Evolutionary conservation across 2,888 invertebrate species (phyloP).

Genomic region (Andrena hattorfiana): DNA sequence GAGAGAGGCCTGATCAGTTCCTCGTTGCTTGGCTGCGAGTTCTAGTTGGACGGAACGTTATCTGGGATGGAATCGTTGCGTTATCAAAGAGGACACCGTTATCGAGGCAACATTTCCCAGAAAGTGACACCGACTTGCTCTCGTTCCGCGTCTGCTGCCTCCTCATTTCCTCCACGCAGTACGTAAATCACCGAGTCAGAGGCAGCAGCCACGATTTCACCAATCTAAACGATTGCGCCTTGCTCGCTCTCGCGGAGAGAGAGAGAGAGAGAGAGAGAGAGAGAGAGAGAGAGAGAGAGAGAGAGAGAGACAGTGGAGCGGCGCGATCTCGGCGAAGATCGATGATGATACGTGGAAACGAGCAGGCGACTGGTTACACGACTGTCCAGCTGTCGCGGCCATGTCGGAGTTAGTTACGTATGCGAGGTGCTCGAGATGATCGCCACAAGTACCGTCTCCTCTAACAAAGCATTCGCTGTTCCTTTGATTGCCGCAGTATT

Average conservation of each 20-base stretch:
- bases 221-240: constrained; percentile 70
- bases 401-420: constrained; percentile 63
- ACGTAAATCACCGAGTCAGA: constrained; percentile 71
- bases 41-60: neutral
- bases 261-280: too few relatives aligned
- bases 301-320: constrained; percentile 24
- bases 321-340: constrained; percentile 49
- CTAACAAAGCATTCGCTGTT: neutral
- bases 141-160: constrained; percentile 33
- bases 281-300: too few relatives aligned
- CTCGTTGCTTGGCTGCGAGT: neutral
- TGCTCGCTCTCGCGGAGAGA: constrained; percentile 40
- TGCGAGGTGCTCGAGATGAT: constrained; percentile 29
- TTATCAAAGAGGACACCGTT: constrained; percentile 13
- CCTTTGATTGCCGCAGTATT: too few relatives aligned
- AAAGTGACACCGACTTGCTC: constrained; percentile 57
- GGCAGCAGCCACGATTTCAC: constrained; percentile 65
- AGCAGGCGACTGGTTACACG: constrained; percentile 55
- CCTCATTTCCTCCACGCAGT: constrained; percentile 47
- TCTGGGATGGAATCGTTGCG: neutral
- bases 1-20: too few relatives aligned
- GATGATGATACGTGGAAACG: constrained; percentile 53
- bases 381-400: constrained; percentile 70
- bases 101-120: constrained; percentile 31
- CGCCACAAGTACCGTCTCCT: constrained; percentile 16